These are phyloP conservation scores for Oriolus oriolus DNA, from an alignment of 2,113 vertebrate species.

Conservation along the genomic window DNA sequence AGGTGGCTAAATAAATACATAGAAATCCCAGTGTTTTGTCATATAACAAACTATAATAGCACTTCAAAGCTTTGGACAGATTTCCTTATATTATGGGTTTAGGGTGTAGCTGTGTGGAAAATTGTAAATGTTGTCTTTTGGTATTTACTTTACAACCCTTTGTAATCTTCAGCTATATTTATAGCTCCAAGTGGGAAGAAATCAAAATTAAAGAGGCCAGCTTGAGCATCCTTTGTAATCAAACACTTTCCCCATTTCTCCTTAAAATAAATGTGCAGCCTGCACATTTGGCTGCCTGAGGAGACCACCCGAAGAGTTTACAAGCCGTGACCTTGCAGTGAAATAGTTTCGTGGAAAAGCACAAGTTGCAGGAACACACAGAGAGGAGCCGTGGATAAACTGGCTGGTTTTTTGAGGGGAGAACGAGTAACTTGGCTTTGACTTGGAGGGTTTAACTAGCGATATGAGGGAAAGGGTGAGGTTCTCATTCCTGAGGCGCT, in stretches of 20 bases:
- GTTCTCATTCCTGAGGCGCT: background rate
- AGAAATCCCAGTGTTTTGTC: slow-evolving; percentile 1
- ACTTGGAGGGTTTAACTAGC: background rate
- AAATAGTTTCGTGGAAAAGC: background rate
- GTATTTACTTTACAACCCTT: slow-evolving; percentile 48
- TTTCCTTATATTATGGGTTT: slow-evolving; percentile 47
- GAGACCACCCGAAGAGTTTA: background rate
- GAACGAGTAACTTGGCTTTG: background rate
- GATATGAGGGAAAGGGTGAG: background rate
- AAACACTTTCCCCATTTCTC: slow-evolving; percentile 3
- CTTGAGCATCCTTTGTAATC: slow-evolving; percentile 36
- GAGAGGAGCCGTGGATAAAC: background rate
- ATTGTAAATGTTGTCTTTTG: slow-evolving; percentile 43
- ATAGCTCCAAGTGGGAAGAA: slow-evolving; percentile 10
- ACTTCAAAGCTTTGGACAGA: slow-evolving; percentile 53
- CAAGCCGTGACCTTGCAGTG: background rate
- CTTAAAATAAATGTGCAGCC: slow-evolving; percentile 29
- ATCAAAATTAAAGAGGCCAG: slow-evolving; percentile 62
- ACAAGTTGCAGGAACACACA: background rate
- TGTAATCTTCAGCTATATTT: slow-evolving; percentile 58
- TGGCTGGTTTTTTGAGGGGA: background rate
- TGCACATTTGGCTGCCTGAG: background rate
- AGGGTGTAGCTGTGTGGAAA: slow-evolving; percentile 42
- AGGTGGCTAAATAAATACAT: slow-evolving; percentile 26
- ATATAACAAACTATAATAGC: slow-evolving; percentile 20